Evolutionary conservation across 2,113 vertebrate species (phyloP).

Genomic region (Phyllopteryx taeniolatus): DNA sequence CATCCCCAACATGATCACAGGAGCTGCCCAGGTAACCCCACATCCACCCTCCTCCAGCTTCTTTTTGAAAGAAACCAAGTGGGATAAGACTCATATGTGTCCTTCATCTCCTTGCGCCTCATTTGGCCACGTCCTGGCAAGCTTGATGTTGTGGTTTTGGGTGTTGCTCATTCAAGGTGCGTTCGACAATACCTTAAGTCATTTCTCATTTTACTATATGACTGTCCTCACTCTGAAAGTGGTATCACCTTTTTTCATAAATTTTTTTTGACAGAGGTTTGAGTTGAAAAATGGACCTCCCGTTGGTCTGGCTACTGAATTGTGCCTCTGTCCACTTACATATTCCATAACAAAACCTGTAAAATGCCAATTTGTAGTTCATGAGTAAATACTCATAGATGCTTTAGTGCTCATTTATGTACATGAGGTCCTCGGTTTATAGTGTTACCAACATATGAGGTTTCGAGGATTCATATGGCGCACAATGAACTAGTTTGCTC

Average conservation of each 20-base stretch:
- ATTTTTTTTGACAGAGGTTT: no score
- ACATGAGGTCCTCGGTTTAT: no score
- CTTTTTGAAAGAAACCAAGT: not conserved
- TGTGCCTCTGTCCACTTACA: not conserved
- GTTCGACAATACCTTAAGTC: constrained; percentile 36
- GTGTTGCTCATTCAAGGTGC: constrained; percentile 30
- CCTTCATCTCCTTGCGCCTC: not conserved
- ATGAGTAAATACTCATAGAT: no score
- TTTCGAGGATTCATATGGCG: no score
- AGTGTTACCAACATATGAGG: no score
- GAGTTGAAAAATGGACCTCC: no score
- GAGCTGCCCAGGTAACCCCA: constrained; percentile 89
- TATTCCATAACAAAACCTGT: no score
- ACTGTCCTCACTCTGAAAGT: constrained; percentile 38
- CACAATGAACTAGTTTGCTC: no score
- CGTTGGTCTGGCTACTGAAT: not conserved
- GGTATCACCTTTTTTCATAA: not conserved
- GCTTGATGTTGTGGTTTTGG: constrained; percentile 1
- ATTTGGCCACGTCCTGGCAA: constrained; percentile 27
- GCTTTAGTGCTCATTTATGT: no score
- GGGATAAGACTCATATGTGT: not conserved
- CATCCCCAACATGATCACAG: constrained; percentile 99
- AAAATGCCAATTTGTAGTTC: no score
- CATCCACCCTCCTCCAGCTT: not conserved
- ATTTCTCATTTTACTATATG: constrained; percentile 65